A percentile compares a stretch with the other conserved stretches of the same genome.
These are phyloP conservation scores for Hemithea aestivaria DNA, from an alignment of 2,888 invertebrate species.

Conservation along the genomic window DNA sequence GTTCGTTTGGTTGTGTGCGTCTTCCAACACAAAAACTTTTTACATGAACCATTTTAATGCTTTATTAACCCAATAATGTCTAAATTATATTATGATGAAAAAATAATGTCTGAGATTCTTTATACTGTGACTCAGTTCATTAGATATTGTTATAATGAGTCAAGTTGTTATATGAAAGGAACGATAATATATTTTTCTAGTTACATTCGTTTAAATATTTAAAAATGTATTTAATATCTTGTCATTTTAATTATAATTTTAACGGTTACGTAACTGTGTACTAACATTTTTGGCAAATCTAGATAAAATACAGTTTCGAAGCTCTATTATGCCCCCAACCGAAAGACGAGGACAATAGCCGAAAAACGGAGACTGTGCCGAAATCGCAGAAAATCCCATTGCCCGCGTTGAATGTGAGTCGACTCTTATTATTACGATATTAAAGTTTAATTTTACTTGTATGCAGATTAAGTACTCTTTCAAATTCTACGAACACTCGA, in stretches of 20 bases:
- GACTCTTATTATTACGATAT: slow-evolving; percentile 10
- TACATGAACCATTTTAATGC: too few species aligned
- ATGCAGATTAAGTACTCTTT: slow-evolving; percentile 85
- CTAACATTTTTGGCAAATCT: slow-evolving; percentile 38
- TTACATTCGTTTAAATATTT: too few species aligned
- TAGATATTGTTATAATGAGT: too few species aligned
- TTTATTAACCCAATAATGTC: too few species aligned
- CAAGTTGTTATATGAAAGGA: too few species aligned
- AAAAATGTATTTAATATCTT: too few species aligned
- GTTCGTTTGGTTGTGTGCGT: neutral
- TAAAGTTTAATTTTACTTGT: slow-evolving; percentile 43
- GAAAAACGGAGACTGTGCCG: slow-evolving; percentile 73
- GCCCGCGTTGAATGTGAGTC: slow-evolving; percentile 87
- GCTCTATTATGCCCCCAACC: slow-evolving; percentile 84
- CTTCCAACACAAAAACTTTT: slow-evolving; percentile 4
- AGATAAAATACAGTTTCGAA: slow-evolving; percentile 88
- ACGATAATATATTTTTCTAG: too few species aligned
- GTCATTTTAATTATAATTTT: too few species aligned
- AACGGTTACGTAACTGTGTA: too few species aligned
- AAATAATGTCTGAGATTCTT: too few species aligned
- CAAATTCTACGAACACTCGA: slow-evolving; percentile 81
- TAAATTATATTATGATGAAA: too few species aligned
- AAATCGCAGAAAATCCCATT: slow-evolving; percentile 83
- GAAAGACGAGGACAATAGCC: slow-evolving; percentile 81
- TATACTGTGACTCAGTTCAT: too few species aligned